Evolutionary conservation across 2,113 vertebrate genomes (phyloP).

Genomic region (Oryzias woworae): DNA sequence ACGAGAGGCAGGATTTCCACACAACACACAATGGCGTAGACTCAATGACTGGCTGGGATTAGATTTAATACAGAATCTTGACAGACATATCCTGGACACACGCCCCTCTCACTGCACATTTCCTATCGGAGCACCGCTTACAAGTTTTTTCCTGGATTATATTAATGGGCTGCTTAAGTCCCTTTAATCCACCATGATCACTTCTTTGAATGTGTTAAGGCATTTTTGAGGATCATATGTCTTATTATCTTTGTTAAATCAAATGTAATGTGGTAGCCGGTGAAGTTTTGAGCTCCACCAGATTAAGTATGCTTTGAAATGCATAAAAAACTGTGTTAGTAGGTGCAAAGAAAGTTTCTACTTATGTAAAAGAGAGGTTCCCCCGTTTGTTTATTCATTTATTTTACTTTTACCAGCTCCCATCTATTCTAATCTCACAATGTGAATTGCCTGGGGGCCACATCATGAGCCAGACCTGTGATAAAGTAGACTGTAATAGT

Average conservation of each 20-base stretch:
- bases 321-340: too few species aligned
- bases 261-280: conserved; percentile 13
- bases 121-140: conserved; percentile 74
- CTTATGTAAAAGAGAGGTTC: conserved; percentile 59
- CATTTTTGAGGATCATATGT: conserved; percentile 38
- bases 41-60: conserved; percentile 81
- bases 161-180: conserved; percentile 81
- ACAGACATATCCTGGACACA: conserved; percentile 90
- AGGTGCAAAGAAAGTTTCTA: conserved; percentile 3
- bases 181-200: conserved; percentile 79
- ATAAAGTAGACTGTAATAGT: conserved; percentile 72
- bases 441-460: conserved; percentile 59
- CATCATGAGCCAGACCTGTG: conserved; percentile 63
- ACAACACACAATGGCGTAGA: conserved; percentile 68
- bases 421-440: conserved; percentile 31
- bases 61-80: conserved; percentile 88
- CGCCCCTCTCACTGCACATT: conserved; percentile 70
- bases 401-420: conserved; percentile 30
- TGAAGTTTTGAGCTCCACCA: too few species aligned
- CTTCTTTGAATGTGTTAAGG: conserved; percentile 64
- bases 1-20: conserved; percentile 40
- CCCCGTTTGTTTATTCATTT: conserved; percentile 61
- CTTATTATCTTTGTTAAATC: conserved; percentile 5
- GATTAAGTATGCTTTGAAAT: too few species aligned
- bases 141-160: conserved; percentile 78